Evolutionary conservation across 2,888 invertebrate genomes (phyloP).

Genomic region (Acleris laterana): DNA sequence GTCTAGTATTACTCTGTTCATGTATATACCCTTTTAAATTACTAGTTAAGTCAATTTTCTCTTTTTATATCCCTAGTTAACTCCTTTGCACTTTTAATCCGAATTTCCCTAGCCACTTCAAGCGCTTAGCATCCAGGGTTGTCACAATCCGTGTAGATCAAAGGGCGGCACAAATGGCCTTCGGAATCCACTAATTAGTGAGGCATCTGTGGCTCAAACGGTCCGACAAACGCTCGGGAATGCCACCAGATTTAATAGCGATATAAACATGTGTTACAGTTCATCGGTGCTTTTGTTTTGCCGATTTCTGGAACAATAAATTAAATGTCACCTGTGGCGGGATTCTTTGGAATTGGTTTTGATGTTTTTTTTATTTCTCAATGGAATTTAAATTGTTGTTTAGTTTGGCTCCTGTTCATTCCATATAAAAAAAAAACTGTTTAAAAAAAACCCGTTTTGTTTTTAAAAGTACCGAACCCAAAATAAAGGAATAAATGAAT

Average conservation of each 20-base stretch:
- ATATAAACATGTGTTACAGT: conserved; percentile 9
- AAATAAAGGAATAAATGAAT: background rate
- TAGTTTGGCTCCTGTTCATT: background rate
- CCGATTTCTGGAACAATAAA: conserved; percentile 13
- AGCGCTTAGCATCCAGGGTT: conserved; percentile 1
- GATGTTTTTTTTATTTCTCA: conserved; percentile 3
- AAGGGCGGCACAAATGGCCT: conserved; percentile 63
- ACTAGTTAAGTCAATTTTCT: no score
- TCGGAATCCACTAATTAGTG: conserved; percentile 65
- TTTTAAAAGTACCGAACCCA: no score
- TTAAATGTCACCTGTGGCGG: conserved; percentile 9
- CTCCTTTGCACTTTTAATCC: no score
- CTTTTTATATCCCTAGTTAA: no score
- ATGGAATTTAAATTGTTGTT: background rate
- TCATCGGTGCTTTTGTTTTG: conserved; percentile 23
- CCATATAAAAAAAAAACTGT: no score
- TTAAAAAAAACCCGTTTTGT: no score
- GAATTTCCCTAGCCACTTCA: conserved; percentile 1
- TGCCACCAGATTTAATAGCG: conserved; percentile 31
- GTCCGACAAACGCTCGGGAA: conserved; percentile 35
- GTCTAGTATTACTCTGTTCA: no score
- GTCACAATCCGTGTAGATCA: conserved; percentile 50
- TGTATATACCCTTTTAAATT: no score
- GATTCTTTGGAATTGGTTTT: conserved; percentile 2
- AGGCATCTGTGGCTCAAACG: conserved; percentile 41